Base-by-base conservation (phyloP, 2,888 invertebrate genomes). In the Cosmia pyralina region DNA sequence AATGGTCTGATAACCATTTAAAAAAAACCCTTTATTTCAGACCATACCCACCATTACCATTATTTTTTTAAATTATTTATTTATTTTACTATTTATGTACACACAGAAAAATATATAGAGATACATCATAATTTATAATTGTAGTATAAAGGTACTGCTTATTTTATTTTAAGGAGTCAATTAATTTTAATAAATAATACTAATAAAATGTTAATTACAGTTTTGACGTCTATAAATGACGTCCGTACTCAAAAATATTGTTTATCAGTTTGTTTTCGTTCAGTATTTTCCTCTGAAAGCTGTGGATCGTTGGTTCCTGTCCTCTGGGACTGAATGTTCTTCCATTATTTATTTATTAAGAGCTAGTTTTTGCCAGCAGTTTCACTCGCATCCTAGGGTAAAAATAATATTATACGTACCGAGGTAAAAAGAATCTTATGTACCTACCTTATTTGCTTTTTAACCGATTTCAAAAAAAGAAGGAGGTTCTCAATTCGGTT, bases 281-380 rank as follows among this genome's bases (percentile, higher is more conserved):
- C 22, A 28, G 50, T 69, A 62, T 62, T 75, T 75, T 77, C 77
- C 70, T 77, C 57, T 46, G 62, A 69, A 70, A 63, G 53, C 38
- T 38, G 17, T 41, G 41, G 28, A 19, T 28, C 15, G 53, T 34
- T 67, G 17, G 46, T 41, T 53, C 8, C 19, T 19, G 22, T 69
- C 34, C 69, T 5, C 19, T 22, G 44, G 59, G 19, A 59, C 34
- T 17, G 11, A 1, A 13, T 59, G 53, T 53, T 53, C 11, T 22
- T 41, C 22, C n/a, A n/a, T n/a, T 44, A 75, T 53, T 59, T 48
- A 50, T 17, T 59, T 52, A 69, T 52, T 72, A 34, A 22, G 5
- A 22, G 22, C 19, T 57, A 57, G 19, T n/a, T 28, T 2, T 71
- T 60, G 5, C 38, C 13, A 46, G 13, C 53, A 8, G 4, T 53